These are phyloP conservation scores for Sturnus vulgaris DNA, from an alignment of 2,113 vertebrate species.

Conservation along the genomic window DNA sequence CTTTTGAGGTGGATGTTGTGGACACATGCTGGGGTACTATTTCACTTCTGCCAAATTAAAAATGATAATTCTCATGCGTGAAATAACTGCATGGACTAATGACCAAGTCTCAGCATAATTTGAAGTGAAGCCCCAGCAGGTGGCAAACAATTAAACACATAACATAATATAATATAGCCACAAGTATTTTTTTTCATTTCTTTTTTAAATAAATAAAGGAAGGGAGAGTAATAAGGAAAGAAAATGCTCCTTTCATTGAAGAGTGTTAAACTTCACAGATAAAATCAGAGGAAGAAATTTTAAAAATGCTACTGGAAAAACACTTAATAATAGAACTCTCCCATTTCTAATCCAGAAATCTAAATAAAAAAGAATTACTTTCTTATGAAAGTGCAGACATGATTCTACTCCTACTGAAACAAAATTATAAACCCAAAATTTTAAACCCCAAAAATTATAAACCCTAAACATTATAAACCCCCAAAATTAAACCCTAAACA, in stretches of 20 bases:
- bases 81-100: conserved; percentile 81
- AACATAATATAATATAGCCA: conserved; percentile 51
- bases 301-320: background rate
- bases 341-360: background rate
- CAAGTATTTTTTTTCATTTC: background rate
- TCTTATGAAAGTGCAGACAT: background rate
- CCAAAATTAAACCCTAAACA: background rate
- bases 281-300: background rate
- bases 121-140: conserved; percentile 70
- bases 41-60: conserved; percentile 81
- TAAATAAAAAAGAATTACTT: background rate
- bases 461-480: background rate
- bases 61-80: conserved; percentile 79
- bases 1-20: conserved; percentile 72
- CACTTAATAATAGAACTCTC: background rate
- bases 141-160: conserved; percentile 70
- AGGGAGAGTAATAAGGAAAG: background rate
- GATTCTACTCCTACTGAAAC: background rate
- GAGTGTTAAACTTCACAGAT: background rate
- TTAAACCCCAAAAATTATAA: background rate
- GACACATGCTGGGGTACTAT: conserved; percentile 76
- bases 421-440: background rate
- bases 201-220: background rate
- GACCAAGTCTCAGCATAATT: conserved; percentile 76
- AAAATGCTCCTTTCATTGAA: background rate